phyloP scores from a whole-genome alignment of 2,888 invertebrate species.

The Aspidapion aeneum region DNA sequence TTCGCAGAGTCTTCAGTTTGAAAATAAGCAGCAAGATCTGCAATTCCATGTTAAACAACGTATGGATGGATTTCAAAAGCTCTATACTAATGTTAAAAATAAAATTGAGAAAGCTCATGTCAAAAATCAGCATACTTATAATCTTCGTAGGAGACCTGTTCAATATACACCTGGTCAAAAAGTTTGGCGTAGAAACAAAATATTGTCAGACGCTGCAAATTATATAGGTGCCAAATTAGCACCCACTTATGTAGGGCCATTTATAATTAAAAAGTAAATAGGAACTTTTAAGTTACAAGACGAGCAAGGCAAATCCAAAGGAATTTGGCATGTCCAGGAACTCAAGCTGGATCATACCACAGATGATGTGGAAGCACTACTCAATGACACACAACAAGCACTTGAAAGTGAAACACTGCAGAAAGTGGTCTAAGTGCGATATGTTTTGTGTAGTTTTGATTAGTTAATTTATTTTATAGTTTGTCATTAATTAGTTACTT shows the following conservation, averaged over 20 bases:
- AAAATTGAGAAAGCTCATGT: background rate
- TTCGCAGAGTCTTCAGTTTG: too few relatives aligned
- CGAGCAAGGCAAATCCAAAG: slow-evolving; percentile 11
- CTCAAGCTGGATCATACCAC: slow-evolving; percentile 8
- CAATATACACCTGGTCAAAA: background rate
- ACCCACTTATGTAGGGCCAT: slow-evolving; percentile 19
- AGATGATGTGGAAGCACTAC: too few relatives aligned
- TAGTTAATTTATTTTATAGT: too few relatives aligned
- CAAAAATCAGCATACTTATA: background rate
- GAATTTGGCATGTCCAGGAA: slow-evolving; percentile 20
- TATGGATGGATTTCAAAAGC: background rate
- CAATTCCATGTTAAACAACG: background rate
- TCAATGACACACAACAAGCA: too few relatives aligned
- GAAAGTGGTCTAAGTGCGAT: too few relatives aligned
- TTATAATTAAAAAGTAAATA: slow-evolving; percentile 8
- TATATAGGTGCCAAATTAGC: slow-evolving; percentile 16
- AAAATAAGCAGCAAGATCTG: too few relatives aligned
- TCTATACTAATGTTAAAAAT: background rate
- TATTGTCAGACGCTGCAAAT: slow-evolving; percentile 13
- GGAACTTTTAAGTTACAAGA: slow-evolving; percentile 17
- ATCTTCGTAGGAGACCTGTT: slow-evolving; percentile 6
- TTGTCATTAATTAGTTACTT: too few relatives aligned
- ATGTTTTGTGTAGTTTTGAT: too few relatives aligned
- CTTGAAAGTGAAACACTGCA: too few relatives aligned
- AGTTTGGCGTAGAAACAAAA: slow-evolving; percentile 15